Evolutionary conservation across 2,888 invertebrate species (phyloP), one percentile per base, ranked within the genome.

Genomic region (Pasiphila rectangulata): DNA sequence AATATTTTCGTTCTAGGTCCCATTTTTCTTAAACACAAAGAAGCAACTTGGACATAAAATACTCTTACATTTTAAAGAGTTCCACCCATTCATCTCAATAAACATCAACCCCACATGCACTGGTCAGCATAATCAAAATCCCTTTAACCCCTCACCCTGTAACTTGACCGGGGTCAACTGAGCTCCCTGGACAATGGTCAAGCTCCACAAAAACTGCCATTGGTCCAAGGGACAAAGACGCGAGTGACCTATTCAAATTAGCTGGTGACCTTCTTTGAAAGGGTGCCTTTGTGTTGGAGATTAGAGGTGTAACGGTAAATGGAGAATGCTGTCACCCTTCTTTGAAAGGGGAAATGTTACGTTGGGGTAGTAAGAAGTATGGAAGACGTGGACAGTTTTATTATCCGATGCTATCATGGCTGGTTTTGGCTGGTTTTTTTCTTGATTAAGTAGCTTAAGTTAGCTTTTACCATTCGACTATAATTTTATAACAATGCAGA

Each of bases 151-250:
- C 67, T 71, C 68, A 70, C 75, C 64, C 51, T 67, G 78, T 61
- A 83, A 83, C 64, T 50, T 62, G 82, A 84, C 72, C 75, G 59
- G 76, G 87, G 86, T 87, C 84, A 83, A 77, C 79, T 83, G 82
- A 83, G 82, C 84, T 83, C 76, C 59, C 69, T 51, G 71, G 67
- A 79, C 79, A 83, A 82, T 73, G 71, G 73, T 73, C 54, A 69
- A 62, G 60, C 54, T 49, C 54, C 61, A 63, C 74, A 83, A 81
- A 80, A 81, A 75, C 59, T 64, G 61, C 67, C 70, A 84, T 85
- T 85, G 86, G 85, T 70, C 69, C 61, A 62, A 50, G 41, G 60
- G 20, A 75, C 72, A 83, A 83, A 73, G 17, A 66, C 65, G 55
- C 44, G 32, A 51, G 30, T 79, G 76, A 80, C 84, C 84, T 80